Conservation (phyloP, 2,797 vertebrate species). For the Harpagifer antarcticus region DNA sequence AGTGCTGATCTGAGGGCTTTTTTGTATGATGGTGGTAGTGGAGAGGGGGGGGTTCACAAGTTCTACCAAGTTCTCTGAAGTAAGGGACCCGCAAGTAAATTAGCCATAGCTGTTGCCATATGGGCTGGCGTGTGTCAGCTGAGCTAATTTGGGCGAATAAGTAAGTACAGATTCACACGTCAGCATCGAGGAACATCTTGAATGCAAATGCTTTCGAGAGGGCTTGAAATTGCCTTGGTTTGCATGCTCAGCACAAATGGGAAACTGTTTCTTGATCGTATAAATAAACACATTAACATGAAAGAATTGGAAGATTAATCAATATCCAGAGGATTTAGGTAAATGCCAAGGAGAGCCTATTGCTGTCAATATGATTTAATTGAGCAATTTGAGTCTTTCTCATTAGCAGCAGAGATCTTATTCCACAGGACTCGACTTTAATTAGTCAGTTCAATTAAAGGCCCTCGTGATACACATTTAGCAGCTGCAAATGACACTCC, state of each 20-base stretch:
- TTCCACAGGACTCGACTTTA: slow-evolving; percentile 77
- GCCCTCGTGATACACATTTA: slow-evolving; percentile 73
- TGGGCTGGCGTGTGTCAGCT: slow-evolving; percentile 58
- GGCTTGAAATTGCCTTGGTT: slow-evolving; percentile 33
- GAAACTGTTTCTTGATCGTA: slow-evolving; percentile 19
- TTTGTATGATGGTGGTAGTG: slow-evolving; percentile 37
- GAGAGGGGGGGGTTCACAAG: slow-evolving; percentile 43
- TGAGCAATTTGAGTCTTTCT: slow-evolving; percentile 76
- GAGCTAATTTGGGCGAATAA: slow-evolving; percentile 51
- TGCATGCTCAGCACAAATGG: slow-evolving; percentile 35
- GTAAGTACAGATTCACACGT: slow-evolving; percentile 44
- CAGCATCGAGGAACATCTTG: slow-evolving; percentile 60
- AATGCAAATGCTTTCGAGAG: slow-evolving; percentile 52
- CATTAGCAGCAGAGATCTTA: slow-evolving; percentile 82
- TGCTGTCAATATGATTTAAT: slow-evolving; percentile 73
- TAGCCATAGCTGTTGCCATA: slow-evolving; percentile 68
- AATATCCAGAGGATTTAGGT: slow-evolving; percentile 53
- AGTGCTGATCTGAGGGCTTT: slow-evolving; percentile 54
- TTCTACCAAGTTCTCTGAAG: slow-evolving; percentile 59
- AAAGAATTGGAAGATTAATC: slow-evolving; percentile 33
- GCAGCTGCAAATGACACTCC: slow-evolving; percentile 68
- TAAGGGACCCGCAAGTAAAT: slow-evolving; percentile 66
- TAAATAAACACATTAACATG: slow-evolving; percentile 55
- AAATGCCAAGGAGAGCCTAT: slow-evolving; percentile 61
- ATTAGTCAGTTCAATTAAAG: slow-evolving; percentile 86